Evolutionary conservation across 1,140 invertebrate genomes (phyloP), one percentile per base, ranked within the genome.

Genomic region (Thaumetopoea pityocampa): DNA sequence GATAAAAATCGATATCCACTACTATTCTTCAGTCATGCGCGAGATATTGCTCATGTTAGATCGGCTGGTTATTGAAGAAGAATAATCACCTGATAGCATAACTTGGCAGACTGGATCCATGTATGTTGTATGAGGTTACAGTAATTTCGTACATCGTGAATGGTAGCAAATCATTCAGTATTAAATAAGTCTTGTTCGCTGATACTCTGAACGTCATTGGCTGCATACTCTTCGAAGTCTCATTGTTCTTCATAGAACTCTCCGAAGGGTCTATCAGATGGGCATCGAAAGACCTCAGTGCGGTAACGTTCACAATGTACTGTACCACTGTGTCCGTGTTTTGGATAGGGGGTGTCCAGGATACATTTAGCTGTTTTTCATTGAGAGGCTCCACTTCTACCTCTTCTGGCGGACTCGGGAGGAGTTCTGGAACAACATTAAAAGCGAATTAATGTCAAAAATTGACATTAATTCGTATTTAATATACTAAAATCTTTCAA

Each of bases 131-230:
- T 0, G 92, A 90, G 1, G 87, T 89, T 5, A 94, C 89, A 0
- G 89, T 88, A 1, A 95, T 86, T 63, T 94, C 92, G 65, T 95
- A 95, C 92, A 94, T 94, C 9, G 92, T 94, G 54, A 92, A 90
- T 0, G 92, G 91, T 1, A 86, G 73, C 20, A 90, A 79, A 71
- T 88, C 85, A 30, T 88, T 87, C 1, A 94, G 54, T 0, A 88
- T 66, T 0, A 90, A 84, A 20, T 80, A 87, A 1, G 88, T 90
- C 42, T 87, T 82, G 36, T 88, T 88, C 2, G 78, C 72, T 18
- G 84, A 73, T 34, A 91, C 84, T 83, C 89, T 84, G 8, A 78
- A 29, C 4, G 78, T 67, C 33, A 76, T 57, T 0, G 76, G 45
- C 10, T 76, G 65, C 3, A 10, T 46, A 14, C 47, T 68, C 33